Conservation (phyloP, 2,113 vertebrate species). For the Anoplopoma fimbria region DNA sequence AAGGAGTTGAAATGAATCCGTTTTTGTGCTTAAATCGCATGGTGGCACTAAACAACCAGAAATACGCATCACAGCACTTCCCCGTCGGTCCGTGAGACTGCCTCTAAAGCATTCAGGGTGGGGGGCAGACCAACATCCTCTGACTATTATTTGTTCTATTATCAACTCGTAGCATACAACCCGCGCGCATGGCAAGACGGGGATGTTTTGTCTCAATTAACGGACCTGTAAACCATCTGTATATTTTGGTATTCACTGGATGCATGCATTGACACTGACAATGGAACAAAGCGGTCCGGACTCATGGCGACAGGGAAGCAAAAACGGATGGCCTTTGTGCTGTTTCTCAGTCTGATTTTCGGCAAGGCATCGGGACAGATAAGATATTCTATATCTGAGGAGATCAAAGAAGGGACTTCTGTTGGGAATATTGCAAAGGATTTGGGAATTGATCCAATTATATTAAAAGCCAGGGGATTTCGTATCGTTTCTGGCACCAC, state of each 20-base stretch:
- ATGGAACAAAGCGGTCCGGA: slow-evolving; percentile 65
- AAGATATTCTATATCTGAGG: slow-evolving; percentile 73
- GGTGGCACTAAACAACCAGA: slow-evolving; percentile 45
- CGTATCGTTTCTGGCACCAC: slow-evolving; percentile 70
- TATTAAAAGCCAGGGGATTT: slow-evolving; percentile 66
- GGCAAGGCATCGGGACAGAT: slow-evolving; percentile 56
- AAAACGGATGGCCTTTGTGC: slow-evolving; percentile 10
- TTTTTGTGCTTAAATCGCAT: slow-evolving; percentile 1
- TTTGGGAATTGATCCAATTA: slow-evolving; percentile 69
- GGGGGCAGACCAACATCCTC: background rate
- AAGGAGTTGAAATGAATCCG: background rate
- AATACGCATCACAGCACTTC: background rate
- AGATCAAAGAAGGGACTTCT: slow-evolving; percentile 65
- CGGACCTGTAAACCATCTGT: background rate
- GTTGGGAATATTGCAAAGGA: slow-evolving; percentile 78
- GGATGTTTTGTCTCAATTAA: background rate
- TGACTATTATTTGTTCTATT: background rate
- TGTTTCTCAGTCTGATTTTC: slow-evolving; percentile 35
- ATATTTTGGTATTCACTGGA: background rate
- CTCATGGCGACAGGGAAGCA: background rate
- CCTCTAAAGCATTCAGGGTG: background rate
- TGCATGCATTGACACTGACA: background rate
- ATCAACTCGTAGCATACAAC: too few species aligned
- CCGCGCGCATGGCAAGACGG: background rate
- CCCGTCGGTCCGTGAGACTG: background rate